Evolutionary conservation across 2,797 vertebrate genomes (phyloP).

Genomic region (Premnoplex brunnescens): DNA sequence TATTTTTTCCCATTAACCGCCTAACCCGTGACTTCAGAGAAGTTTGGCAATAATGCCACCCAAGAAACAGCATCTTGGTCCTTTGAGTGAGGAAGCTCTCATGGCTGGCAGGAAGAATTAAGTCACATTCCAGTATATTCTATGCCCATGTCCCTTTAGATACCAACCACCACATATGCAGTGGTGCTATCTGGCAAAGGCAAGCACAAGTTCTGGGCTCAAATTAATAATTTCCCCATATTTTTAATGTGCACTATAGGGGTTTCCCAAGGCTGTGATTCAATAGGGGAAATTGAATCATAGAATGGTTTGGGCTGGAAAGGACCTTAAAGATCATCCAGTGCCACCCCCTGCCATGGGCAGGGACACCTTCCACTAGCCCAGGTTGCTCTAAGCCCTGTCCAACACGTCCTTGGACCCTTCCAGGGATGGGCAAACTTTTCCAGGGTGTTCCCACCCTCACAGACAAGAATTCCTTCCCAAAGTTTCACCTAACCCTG

Average conservation of each 20-base stretch:
- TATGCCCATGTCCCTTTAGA: neutral
- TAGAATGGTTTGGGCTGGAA: neutral
- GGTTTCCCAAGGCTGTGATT: neutral
- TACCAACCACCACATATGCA: rapidly evolving
- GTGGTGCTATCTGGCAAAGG: neutral
- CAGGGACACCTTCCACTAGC: neutral
- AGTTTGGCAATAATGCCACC: neutral
- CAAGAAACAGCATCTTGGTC: neutral
- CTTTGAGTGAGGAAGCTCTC: neutral
- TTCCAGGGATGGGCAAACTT: neutral
- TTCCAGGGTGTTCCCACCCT: rapidly evolving
- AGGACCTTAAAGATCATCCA: rapidly evolving
- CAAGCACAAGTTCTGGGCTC: neutral
- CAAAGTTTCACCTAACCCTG: rapidly evolving
- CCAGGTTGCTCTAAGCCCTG: neutral
- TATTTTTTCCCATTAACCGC: neutral
- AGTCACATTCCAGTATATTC: neutral
- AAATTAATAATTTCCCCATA: neutral
- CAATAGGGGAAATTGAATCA: neutral
- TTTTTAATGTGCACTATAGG: neutral
- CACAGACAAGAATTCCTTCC: rapidly evolving
- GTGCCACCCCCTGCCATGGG: neutral
- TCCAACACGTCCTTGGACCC: neutral
- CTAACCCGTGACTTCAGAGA: neutral
- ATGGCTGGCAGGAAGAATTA: neutral